Percentiles rank a stretch among this genome's conserved stretches.
These are phyloP conservation scores for Drosophila kanapiae DNA, from an alignment of 1,140 invertebrate species.

Conservation along the genomic window DNA sequence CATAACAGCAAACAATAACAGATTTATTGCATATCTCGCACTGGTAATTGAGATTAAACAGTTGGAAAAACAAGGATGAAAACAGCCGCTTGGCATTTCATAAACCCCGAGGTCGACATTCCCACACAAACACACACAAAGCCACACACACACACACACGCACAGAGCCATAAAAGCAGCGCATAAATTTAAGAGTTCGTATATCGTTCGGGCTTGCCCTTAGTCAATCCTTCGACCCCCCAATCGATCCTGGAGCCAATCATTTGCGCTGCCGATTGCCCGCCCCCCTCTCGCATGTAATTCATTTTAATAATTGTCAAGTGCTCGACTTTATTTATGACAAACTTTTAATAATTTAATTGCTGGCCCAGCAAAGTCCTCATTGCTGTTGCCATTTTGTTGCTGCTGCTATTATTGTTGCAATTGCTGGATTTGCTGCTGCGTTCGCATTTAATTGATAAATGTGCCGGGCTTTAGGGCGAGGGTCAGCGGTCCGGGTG, in stretches of 20 bases:
- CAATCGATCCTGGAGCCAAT: constrained; percentile 30
- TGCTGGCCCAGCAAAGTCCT: constrained; percentile 51
- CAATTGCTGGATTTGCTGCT: constrained; percentile 70
- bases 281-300: constrained; percentile 48
- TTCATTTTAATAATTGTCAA: constrained; percentile 82
- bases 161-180: constrained; percentile 48
- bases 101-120: constrained; percentile 44
- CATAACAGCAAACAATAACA: constrained; percentile 75
- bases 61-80: constrained; percentile 64
- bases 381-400: constrained; percentile 36
- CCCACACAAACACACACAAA: not conserved
- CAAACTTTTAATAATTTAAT: constrained; percentile 82
- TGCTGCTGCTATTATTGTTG: constrained; percentile 52
- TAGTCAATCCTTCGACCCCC: constrained; percentile 25
- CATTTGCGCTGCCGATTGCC: constrained; percentile 22
- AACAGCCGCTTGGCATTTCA: constrained; percentile 75
- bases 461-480: constrained; percentile 49
- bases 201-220: constrained; percentile 55
- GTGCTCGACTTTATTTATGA: constrained; percentile 76
- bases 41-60: constrained; percentile 83
- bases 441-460: constrained; percentile 81
- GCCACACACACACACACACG: constrained; percentile 3
- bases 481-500: not conserved
- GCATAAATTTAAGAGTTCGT: constrained; percentile 76
- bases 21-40: constrained; percentile 80